phyloP scores from a whole-genome alignment of 2,797 vertebrate genomes.

The Macroramphosus scolopax region DNA sequence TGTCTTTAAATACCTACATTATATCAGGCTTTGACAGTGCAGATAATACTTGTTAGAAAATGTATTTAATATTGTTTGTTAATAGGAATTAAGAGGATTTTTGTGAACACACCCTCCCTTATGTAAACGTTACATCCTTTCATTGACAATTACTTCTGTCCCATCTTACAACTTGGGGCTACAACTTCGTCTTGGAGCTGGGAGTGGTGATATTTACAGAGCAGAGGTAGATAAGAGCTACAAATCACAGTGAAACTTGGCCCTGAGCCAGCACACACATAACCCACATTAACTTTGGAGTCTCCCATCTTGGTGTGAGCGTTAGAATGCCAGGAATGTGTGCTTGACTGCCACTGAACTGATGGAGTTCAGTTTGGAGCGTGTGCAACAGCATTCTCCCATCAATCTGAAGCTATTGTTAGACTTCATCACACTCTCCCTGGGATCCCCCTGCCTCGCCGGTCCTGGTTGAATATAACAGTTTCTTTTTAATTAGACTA shows the following conservation, averaged over 20 bases:
- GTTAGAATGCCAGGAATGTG: slow-evolving; percentile 73
- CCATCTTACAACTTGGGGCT: slow-evolving; percentile 13
- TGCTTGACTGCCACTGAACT: slow-evolving; percentile 52
- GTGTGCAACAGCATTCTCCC: slow-evolving; percentile 47
- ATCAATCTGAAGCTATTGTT: slow-evolving; percentile 58
- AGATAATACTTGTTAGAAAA: neutral
- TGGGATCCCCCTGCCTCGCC: slow-evolving; percentile 9
- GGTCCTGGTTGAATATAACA: neutral
- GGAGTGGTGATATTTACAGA: slow-evolving; percentile 12
- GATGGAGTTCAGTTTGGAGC: slow-evolving; percentile 47
- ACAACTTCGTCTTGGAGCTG: neutral
- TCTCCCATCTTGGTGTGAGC: slow-evolving; percentile 56
- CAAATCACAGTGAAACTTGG: slow-evolving; percentile 73
- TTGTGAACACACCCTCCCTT: neutral
- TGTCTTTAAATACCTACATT: no score
- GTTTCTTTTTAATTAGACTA: neutral
- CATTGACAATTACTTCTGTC: no score
- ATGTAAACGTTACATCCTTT: neutral
- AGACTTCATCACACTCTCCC: slow-evolving; percentile 29
- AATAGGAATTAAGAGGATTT: neutral
- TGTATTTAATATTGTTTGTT: neutral
- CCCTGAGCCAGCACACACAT: slow-evolving; percentile 52
- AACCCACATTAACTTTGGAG: slow-evolving; percentile 52
- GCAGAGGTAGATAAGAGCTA: slow-evolving; percentile 25
- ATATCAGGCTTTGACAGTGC: neutral